Evolutionary conservation across 2,797 vertebrate species (phyloP).

Genomic region (Sylvilagus floridanus): DNA sequence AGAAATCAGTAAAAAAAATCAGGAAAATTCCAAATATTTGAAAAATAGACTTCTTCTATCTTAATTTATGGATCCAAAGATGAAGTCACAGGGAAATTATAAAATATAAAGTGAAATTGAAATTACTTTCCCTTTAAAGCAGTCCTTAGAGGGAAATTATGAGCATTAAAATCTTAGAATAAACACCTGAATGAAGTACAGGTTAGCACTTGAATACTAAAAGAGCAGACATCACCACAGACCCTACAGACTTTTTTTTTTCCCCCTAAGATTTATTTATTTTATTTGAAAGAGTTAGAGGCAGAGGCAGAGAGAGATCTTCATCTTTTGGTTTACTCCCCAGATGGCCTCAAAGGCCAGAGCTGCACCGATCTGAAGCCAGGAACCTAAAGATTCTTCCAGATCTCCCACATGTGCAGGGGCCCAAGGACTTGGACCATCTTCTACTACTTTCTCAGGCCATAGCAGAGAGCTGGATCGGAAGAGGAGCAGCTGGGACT

Average conservation of each 20-base stretch:
- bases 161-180: background rate
- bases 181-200: background rate
- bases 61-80: background rate
- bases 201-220: background rate
- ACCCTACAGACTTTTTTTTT: background rate
- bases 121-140: background rate
- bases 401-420: no score
- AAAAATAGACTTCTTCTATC: constrained; percentile 19
- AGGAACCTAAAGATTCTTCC: no score
- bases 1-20: background rate
- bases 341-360: no score
- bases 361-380: no score
- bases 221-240: background rate
- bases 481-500: no score
- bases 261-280: no score
- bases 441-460: no score
- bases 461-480: no score
- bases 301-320: background rate
- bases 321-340: no score
- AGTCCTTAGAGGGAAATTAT: constrained; percentile 4
- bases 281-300: background rate
- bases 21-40: background rate
- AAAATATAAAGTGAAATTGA: constrained; percentile 20
- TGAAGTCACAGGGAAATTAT: background rate
- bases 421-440: no score